These are phyloP conservation scores for Microplitis demolitor DNA, from an alignment of 1,140 invertebrate species.

Conservation along the genomic window DNA sequence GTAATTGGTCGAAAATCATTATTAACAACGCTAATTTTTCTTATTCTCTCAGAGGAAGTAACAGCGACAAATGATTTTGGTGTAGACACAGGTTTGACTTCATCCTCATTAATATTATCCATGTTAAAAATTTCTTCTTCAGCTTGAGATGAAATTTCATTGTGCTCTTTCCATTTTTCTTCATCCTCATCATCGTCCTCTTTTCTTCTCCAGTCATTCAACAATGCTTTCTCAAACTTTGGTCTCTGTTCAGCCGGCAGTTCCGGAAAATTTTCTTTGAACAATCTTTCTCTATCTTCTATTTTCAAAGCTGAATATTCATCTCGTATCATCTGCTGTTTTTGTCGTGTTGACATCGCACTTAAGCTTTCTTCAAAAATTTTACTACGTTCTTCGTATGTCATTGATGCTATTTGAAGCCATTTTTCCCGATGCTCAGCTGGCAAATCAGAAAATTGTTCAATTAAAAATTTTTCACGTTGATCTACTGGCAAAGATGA, in stretches of 20 bases:
- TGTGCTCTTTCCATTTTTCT: constrained; percentile 28
- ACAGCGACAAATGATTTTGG: constrained; percentile 57
- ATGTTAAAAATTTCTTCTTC: constrained; percentile 71
- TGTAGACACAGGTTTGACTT: constrained; percentile 37
- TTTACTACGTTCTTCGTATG: constrained; percentile 51
- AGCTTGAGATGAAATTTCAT: constrained; percentile 35
- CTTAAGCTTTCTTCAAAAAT: constrained; percentile 54
- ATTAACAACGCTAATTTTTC: constrained; percentile 61
- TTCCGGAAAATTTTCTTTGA: constrained; percentile 60
- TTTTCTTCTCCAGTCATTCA: constrained; percentile 53
- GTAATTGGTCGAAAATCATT: constrained; percentile 68
- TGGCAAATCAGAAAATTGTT: constrained; percentile 58
- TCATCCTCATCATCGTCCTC: constrained; percentile 53
- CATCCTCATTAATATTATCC: constrained; percentile 68
- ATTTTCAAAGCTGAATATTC: constrained; percentile 55
- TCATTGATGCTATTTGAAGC: constrained; percentile 57
- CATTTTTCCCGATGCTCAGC: constrained; percentile 54
- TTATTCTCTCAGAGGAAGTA: constrained; percentile 52
- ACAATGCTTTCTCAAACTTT: constrained; percentile 53
- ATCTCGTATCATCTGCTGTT: constrained; percentile 56
- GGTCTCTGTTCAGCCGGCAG: constrained; percentile 53
- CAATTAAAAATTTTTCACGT: constrained; percentile 54
- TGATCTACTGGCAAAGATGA: constrained; percentile 53
- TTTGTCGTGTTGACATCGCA: constrained; percentile 52
- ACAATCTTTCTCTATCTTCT: constrained; percentile 56